phyloP scores from a whole-genome alignment of 2,888 invertebrate genomes.

The Taphrorychus bicolor region DNA sequence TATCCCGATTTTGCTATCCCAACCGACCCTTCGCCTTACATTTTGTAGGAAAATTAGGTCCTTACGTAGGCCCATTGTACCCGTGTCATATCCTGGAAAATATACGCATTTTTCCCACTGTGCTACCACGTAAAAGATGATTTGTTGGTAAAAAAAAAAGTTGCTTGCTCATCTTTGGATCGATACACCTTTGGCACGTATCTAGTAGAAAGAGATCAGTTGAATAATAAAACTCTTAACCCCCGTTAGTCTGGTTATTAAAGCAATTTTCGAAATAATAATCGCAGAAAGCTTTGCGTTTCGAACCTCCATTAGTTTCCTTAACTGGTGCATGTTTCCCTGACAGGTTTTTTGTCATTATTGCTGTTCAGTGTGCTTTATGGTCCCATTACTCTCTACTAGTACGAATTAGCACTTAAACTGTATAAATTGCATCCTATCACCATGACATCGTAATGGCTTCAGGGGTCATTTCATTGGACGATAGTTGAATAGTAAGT shows the following conservation, averaged over 20 bases:
- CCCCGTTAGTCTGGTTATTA: background rate
- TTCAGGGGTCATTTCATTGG: background rate
- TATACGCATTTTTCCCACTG: background rate
- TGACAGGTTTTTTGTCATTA: constrained; percentile 17
- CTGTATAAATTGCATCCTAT: constrained; percentile 15
- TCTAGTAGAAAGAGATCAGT: too few species aligned
- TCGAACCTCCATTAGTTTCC: background rate
- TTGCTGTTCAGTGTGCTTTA: constrained; percentile 15
- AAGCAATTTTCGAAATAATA: background rate
- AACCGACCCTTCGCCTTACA: constrained; percentile 12
- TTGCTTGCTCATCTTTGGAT: background rate
- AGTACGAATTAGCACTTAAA: constrained; percentile 18
- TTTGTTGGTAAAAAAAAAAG: constrained; percentile 1
- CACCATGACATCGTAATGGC: background rate
- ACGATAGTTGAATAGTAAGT: constrained; percentile 1
- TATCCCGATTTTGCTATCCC: constrained; percentile 23
- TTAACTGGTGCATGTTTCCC: background rate
- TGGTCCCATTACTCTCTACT: constrained; percentile 11
- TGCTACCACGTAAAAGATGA: background rate
- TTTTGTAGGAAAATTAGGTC: constrained; percentile 18
- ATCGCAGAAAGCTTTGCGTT: constrained; percentile 7
- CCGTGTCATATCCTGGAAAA: constrained; percentile 1
- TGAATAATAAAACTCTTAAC: background rate
- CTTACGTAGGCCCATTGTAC: constrained; percentile 4
- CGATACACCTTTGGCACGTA: background rate